A percentile compares a stretch with the other conserved stretches of the same genome.
Evolutionary conservation across 2,113 vertebrate genomes (phyloP).

Genomic region (Stercorarius parasiticus): DNA sequence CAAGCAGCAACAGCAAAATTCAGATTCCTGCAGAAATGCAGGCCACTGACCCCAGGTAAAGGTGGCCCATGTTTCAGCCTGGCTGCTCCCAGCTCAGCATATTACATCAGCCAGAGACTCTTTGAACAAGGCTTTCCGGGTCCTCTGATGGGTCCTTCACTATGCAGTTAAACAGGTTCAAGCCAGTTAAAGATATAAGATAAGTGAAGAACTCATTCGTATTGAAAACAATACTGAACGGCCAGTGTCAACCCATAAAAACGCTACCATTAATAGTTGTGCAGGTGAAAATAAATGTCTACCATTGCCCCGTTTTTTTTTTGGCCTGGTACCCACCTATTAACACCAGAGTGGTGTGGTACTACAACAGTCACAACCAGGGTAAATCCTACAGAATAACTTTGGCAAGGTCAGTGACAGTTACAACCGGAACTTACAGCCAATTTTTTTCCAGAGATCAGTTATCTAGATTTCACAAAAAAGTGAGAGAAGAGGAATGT

Average conservation of each 20-base stretch:
- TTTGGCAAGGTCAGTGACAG: not conserved
- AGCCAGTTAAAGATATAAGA: not conserved
- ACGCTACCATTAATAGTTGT: rapidly evolving
- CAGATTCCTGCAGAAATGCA: not conserved
- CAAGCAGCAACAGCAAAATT: not conserved
- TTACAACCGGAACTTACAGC: not conserved
- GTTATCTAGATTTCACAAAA: not conserved
- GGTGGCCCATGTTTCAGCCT: not conserved
- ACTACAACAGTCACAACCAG: rapidly evolving
- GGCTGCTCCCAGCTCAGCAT: not conserved
- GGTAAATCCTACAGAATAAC: not conserved
- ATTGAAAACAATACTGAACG: not conserved
- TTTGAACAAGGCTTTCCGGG: not conserved
- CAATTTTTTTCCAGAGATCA: not conserved
- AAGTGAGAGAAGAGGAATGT: not conserved
- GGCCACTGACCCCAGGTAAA: not conserved
- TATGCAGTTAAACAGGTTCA: not conserved
- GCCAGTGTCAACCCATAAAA: not conserved
- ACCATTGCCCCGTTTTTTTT: not conserved
- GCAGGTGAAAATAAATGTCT: not conserved
- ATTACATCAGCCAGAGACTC: not conserved
- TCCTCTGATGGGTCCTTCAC: not conserved
- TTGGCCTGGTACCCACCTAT: not conserved
- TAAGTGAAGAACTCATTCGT: not conserved
- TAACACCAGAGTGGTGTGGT: not conserved